Conservation (phyloP, 2,113 vertebrate species). For the Elephas maximus region DNA sequence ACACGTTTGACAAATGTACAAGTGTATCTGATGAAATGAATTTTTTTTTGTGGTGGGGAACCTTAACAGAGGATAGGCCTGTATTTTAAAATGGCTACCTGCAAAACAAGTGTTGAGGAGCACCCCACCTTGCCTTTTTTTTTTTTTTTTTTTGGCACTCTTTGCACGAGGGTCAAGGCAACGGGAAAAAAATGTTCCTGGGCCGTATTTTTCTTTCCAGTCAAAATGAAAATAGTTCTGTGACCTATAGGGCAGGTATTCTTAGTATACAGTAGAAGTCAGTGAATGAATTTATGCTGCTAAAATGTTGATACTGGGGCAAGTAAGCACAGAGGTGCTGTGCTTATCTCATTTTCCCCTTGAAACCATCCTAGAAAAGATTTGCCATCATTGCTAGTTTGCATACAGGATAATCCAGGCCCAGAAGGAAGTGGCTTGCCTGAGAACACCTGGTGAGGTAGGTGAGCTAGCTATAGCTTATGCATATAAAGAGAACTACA, state of each 20-base stretch:
- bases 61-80: not conserved
- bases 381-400: not conserved
- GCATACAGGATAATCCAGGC: not conserved
- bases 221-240: conserved; percentile 17
- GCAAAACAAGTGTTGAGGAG: not conserved
- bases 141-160: not conserved
- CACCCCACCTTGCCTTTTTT: no score
- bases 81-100: not conserved
- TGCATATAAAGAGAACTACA: not conserved
- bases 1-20: not conserved
- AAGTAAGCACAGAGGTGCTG: not conserved
- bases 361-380: not conserved
- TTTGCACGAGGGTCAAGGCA: not conserved
- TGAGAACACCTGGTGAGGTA: not conserved
- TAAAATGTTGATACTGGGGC: not conserved
- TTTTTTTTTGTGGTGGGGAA: not conserved
- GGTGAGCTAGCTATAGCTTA: not conserved
- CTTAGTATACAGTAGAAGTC: conserved; percentile 1
- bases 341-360: not conserved
- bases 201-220: conserved; percentile 7
- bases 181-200: not conserved
- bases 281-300: not conserved
- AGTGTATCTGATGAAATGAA: not conserved
- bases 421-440: not conserved
- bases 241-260: not conserved